These are phyloP conservation scores for Scrobipalpa atriplicella DNA, from an alignment of 2,888 invertebrate species.

Conservation along the genomic window DNA sequence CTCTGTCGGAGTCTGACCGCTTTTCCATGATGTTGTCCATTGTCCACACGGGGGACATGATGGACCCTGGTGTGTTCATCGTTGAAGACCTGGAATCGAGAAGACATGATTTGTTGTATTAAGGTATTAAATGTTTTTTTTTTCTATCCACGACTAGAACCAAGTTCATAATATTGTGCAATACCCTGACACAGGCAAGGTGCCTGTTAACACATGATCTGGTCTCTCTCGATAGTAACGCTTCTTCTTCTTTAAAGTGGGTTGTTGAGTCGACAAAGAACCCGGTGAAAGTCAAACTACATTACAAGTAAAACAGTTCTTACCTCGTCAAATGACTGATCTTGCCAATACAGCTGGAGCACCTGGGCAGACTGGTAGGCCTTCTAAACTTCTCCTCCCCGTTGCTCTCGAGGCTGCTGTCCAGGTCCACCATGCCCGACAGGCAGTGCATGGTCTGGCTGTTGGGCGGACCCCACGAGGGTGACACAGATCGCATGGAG, in stretches of 20 bases:
- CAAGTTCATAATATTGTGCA: no score
- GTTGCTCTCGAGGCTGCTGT: conserved; percentile 67
- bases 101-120: not conserved
- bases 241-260: no score
- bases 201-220: no score
- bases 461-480: conserved; percentile 61
- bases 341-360: conserved; percentile 91
- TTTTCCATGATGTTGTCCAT: conserved; percentile 80
- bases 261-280: no score
- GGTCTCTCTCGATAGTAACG: no score
- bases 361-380: conserved; percentile 81
- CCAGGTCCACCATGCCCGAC: conserved; percentile 66
- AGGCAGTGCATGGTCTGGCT: conserved; percentile 78
- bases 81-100: conserved; percentile 81
- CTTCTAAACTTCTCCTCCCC: conserved; percentile 70
- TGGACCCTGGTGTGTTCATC: conserved; percentile 75
- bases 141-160: no score
- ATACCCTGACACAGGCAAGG: no score
- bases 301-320: conserved; percentile 1
- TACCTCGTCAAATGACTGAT: conserved; percentile 86
- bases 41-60: conserved; percentile 83
- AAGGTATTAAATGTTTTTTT: not conserved
- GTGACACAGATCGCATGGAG: conserved; percentile 70
- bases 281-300: not conserved
- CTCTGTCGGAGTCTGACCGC: conserved; percentile 81